These are phyloP conservation scores for Tapirus terrestris DNA, from an alignment of 2,113 vertebrate species.

Conservation along the genomic window DNA sequence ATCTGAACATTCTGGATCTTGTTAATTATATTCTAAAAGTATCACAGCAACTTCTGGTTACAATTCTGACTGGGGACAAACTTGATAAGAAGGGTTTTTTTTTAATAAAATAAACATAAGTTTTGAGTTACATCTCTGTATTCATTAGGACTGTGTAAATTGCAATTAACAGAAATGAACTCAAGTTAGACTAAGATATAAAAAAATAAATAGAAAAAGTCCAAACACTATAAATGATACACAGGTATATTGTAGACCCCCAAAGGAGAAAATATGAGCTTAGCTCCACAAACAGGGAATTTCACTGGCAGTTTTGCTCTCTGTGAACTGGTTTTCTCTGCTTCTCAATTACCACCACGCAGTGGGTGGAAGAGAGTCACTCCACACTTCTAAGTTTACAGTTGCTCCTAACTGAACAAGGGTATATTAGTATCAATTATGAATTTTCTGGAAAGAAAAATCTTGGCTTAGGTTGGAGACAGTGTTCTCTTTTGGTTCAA, in stretches of 20 bases:
- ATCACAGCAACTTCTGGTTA: not conserved
- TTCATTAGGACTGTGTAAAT: not conserved
- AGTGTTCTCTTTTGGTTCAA: not conserved
- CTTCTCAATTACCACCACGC: not conserved
- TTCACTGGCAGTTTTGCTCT: not conserved
- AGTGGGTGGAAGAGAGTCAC: not conserved
- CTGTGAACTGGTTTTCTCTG: not conserved
- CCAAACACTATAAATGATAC: not conserved
- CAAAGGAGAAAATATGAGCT: not conserved
- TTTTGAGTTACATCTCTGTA: not conserved
- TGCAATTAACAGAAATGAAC: not conserved
- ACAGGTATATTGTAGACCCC: not conserved
- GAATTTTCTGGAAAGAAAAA: not conserved
- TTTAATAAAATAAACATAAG: not conserved
- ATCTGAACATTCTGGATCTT: not conserved
- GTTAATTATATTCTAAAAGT: not conserved
- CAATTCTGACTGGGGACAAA: not conserved
- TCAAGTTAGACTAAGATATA: not conserved
- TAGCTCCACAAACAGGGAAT: not conserved
- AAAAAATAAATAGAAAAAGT: not conserved
- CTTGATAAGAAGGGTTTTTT: not conserved
- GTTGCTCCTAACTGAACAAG: not conserved
- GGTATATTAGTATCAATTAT: not conserved
- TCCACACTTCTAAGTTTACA: not conserved
- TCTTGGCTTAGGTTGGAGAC: not conserved